Base-by-base conservation (phyloP, 1,140 invertebrate genomes). In the Brachionus calyciflorus region DNA sequence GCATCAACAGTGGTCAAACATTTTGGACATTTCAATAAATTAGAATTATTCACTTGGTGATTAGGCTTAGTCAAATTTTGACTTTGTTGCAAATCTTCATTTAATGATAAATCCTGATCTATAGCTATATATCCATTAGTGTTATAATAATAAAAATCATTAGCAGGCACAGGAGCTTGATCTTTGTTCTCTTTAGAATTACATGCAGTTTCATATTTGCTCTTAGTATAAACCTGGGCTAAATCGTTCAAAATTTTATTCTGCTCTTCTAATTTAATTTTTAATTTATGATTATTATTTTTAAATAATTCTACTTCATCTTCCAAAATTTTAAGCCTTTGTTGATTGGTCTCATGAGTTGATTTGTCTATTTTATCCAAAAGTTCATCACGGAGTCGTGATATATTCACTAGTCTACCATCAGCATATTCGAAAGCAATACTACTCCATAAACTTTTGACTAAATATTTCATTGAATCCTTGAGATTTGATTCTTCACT, bases 391-490 rank as follows among this genome's bases (percentile, higher is more conserved):
- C 60, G 26, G 10, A 28, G 14, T 44, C 9, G 9, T n/a, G 19
- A 12, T 28, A 65, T 19, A 44, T 37, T 44, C 10, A 12, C 19
- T 41, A 65, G 14, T 26, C 44, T 65, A 44, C 2, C 10, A n/a
- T 65, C 60, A 6, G 0, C n/a, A 44, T 44, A 65, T 12, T 65
- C 30, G 14, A 44, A 65, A 10, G 60, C 60, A 65, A 65, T 65
- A 9, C n/a, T 24, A 21, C 60, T 65, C 60, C 60, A 65, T 46
- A 65, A 37, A 65, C 44, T 65, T 65, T 65, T 65, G 37, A 65
- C 19, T 24, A 65, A 65, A 46, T 65, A 65, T 65, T 21, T 7
- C n/a, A 65, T 44, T 19, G 60, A 65, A 21, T 44, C 37, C n/a
- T 65, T 65, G 1, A 65, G 14, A 12, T 65, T 65, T 21, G 7